phyloP scores from a whole-genome alignment of 2,113 vertebrate genomes.

The Silurus meridionalis region DNA sequence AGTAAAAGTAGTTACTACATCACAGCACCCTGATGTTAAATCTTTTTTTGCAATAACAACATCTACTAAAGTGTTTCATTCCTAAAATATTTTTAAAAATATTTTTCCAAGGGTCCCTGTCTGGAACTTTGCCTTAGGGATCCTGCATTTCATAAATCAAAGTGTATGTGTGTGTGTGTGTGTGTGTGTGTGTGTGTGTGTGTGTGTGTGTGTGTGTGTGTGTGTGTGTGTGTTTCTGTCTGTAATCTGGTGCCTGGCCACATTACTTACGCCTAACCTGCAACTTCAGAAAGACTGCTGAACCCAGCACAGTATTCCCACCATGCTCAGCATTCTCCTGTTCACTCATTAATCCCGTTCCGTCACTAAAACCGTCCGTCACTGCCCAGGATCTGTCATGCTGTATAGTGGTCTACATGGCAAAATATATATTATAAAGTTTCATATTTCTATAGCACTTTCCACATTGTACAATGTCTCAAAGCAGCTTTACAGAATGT shows the following conservation, averaged over 20 bases:
- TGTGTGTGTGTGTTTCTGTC: background rate
- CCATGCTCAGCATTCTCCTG: slow-evolving; percentile 2
- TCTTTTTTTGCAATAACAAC: background rate
- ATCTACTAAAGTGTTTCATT: background rate
- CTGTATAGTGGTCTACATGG: no score
- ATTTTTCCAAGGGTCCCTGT: background rate
- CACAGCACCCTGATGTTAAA: no score
- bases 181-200: no score
- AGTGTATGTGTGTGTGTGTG: no score
- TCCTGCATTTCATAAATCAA: background rate
- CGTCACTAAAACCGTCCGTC: background rate
- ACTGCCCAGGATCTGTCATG: background rate
- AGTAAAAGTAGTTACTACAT: no score
- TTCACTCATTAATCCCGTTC: background rate
- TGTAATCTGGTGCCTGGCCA: background rate
- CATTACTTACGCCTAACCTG: background rate
- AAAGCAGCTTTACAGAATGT: no score
- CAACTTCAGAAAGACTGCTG: background rate
- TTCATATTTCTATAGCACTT: no score
- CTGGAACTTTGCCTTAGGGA: background rate
- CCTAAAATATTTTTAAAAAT: background rate
- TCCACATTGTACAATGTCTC: no score
- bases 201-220: background rate
- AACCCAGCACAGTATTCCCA: background rate
- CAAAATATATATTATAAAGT: no score